Evolutionary conservation across 2,797 vertebrate species (phyloP).

Genomic region (Crenichthys baileyi): DNA sequence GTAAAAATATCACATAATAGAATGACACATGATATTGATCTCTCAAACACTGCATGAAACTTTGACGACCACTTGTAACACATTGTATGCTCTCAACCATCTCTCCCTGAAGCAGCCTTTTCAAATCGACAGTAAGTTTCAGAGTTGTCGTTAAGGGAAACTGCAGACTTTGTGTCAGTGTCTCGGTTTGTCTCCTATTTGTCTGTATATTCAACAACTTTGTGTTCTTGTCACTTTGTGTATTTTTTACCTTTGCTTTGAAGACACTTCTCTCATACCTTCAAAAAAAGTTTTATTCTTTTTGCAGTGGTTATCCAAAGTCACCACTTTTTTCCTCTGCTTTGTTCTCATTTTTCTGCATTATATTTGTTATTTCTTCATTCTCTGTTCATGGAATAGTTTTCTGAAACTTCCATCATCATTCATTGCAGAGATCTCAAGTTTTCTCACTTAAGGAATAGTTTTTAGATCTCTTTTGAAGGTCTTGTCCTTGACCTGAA

Average conservation of each 20-base stretch:
- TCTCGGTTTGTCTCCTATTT: neutral
- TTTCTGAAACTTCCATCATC: neutral
- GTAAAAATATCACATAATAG: constrained; percentile 11
- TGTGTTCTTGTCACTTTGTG: constrained; percentile 32
- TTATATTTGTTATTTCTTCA: neutral
- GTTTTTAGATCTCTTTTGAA: too few relatives aligned
- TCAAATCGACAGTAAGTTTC: neutral
- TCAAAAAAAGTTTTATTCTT: constrained; percentile 14
- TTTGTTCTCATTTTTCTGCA: neutral
- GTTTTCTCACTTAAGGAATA: too few relatives aligned
- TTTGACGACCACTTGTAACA: constrained; percentile 8
- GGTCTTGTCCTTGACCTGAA: too few relatives aligned
- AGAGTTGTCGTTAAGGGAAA: constrained; percentile 6
- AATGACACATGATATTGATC: neutral
- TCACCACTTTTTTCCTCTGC: neutral
- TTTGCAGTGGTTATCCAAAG: constrained; percentile 5
- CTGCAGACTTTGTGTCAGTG: constrained; percentile 19
- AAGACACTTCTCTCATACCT: constrained; percentile 17
- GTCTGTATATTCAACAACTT: constrained; percentile 7
- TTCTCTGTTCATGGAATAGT: neutral
- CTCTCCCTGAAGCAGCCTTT: constrained; percentile 8
- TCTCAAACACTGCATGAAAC: neutral
- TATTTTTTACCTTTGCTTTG: constrained; percentile 30
- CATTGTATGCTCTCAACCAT: neutral
- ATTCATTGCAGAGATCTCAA: neutral